Conservation (phyloP, 1,140 invertebrate species). For the Rhizoglyphus robini region DNA sequence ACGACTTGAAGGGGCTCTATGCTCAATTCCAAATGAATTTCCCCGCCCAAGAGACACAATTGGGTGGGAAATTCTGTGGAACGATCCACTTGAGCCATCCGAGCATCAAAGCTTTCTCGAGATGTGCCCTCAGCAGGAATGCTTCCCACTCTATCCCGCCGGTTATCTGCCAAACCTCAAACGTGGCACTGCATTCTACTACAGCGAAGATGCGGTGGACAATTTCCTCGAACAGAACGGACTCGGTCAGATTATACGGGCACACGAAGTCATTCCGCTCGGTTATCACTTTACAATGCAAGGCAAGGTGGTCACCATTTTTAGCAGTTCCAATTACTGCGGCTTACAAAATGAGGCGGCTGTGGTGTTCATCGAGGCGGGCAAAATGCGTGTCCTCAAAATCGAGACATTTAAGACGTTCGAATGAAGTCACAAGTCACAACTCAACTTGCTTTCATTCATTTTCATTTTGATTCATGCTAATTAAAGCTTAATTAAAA, state of each 20-base stretch:
- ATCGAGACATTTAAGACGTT: too few relatives aligned
- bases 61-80: slow-evolving; percentile 62
- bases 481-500: too few relatives aligned
- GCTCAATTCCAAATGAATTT: slow-evolving; percentile 43
- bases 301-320: slow-evolving; percentile 49
- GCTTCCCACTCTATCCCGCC: slow-evolving; percentile 26
- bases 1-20: slow-evolving; percentile 38
- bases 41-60: slow-evolving; percentile 27
- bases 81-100: slow-evolving; percentile 45
- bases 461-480: too few relatives aligned
- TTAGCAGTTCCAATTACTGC: slow-evolving; percentile 52
- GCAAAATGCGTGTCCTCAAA: slow-evolving; percentile 42
- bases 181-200: slow-evolving; percentile 55
- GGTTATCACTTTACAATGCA: slow-evolving; percentile 38
- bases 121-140: background rate
- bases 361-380: slow-evolving; percentile 44
- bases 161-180: slow-evolving; percentile 51
- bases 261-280: slow-evolving; percentile 46
- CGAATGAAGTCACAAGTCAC: too few relatives aligned
- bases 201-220: slow-evolving; percentile 49
- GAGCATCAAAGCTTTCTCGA: slow-evolving; percentile 13
- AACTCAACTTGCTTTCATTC: too few relatives aligned
- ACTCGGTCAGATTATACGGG: slow-evolving; percentile 51
- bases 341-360: slow-evolving; percentile 50
- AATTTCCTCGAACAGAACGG: slow-evolving; percentile 47